Evolutionary conservation across 1,140 invertebrate genomes (phyloP).

Genomic region (Hesperophylax magnus): DNA sequence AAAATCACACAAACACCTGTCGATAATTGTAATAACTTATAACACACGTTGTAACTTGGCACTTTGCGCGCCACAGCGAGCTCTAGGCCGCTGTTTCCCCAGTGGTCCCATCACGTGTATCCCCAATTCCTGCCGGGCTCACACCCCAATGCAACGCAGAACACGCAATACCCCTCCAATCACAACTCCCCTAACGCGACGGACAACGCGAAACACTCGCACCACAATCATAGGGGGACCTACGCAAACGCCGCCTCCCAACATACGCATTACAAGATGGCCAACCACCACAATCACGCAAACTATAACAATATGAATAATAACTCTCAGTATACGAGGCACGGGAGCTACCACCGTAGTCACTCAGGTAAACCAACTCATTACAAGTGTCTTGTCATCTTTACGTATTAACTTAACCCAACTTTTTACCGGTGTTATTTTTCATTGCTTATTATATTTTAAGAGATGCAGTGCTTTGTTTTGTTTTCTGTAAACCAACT

Average conservation of each 20-base stretch:
- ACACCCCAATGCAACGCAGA: constrained; percentile 79
- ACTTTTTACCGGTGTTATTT: background rate
- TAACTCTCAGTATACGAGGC: constrained; percentile 70
- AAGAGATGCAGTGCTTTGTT: too few relatives aligned
- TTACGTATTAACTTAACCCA: too few relatives aligned
- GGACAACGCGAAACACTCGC: constrained; percentile 70
- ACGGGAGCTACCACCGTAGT: constrained; percentile 68
- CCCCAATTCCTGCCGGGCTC: constrained; percentile 91
- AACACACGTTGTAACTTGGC: too few relatives aligned
- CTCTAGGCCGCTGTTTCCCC: constrained; percentile 86
- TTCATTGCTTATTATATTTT: too few relatives aligned
- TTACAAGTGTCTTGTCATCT: too few relatives aligned
- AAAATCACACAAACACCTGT: constrained; percentile 35
- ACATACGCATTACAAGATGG: constrained; percentile 67
- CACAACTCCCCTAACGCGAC: constrained; percentile 60
- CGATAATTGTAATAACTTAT: too few relatives aligned
- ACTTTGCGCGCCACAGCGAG: constrained; percentile 56
- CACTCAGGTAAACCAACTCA: constrained; percentile 70
- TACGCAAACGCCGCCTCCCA: constrained; percentile 64
- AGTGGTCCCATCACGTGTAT: constrained; percentile 94
- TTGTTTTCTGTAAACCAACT: too few relatives aligned
- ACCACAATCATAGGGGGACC: constrained; percentile 74
- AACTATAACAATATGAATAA: constrained; percentile 69
- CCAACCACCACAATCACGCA: constrained; percentile 71
- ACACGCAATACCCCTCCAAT: constrained; percentile 69